Evolutionary conservation across 2,113 vertebrate genomes (phyloP).

Genomic region (Paedocypris sp.): DNA sequence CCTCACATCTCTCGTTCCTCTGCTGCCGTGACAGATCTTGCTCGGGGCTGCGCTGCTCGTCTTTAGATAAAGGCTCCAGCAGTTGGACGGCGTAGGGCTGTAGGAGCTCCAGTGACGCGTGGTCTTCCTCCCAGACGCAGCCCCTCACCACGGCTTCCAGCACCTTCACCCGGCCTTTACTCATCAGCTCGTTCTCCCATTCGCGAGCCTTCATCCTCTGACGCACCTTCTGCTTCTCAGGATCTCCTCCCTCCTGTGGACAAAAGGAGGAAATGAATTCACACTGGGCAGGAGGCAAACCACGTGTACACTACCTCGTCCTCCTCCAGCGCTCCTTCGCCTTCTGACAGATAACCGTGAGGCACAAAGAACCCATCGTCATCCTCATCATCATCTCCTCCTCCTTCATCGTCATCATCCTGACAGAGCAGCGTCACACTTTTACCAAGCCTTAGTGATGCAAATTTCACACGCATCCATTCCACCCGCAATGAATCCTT

Average conservation of each 20-base stretch:
- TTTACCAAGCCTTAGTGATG: too few relatives aligned
- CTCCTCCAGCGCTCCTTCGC: conserved; percentile 81
- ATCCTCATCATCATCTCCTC: conserved; percentile 81
- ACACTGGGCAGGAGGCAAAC: too few relatives aligned
- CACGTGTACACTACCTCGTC: conserved; percentile 59
- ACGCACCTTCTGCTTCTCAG: conserved; percentile 83
- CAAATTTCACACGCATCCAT: background rate
- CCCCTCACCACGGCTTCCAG: conserved; percentile 76
- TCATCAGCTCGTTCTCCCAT: conserved; percentile 83
- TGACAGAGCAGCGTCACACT: background rate
- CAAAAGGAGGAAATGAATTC: too few relatives aligned
- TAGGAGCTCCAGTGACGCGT: conserved; percentile 49
- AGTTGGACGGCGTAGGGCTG: conserved; percentile 66
- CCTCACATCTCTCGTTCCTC: conserved; percentile 76
- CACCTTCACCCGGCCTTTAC: conserved; percentile 78
- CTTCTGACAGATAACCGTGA: conserved; percentile 94
- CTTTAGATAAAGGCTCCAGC: conserved; percentile 59
- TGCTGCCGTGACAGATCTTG: conserved; percentile 55
- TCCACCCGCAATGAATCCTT: background rate
- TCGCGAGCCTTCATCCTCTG: conserved; percentile 89
- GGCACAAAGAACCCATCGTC: conserved; percentile 96
- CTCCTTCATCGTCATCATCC: conserved; percentile 88
- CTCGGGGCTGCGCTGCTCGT: conserved; percentile 61
- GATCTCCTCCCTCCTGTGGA: conserved; percentile 71
- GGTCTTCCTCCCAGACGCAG: conserved; percentile 70